Evolutionary conservation across 2,113 vertebrate species (phyloP).

Genomic region (Microcebus murinus): DNA sequence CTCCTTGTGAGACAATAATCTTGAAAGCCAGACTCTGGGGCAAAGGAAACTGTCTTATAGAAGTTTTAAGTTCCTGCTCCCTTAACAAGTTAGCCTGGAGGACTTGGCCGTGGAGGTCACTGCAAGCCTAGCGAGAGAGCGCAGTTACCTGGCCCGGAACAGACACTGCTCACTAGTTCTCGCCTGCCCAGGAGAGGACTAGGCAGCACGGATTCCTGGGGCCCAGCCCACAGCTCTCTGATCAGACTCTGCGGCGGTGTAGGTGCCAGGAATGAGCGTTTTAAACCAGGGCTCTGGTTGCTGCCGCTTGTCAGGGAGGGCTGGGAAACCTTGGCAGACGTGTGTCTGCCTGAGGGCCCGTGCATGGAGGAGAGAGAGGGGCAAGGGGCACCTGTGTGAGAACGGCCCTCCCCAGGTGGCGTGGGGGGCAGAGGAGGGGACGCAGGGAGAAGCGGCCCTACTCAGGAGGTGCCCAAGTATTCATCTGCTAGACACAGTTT

Average conservation of each 20-base stretch:
- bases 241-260: neutral
- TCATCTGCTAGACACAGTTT: neutral
- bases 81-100: neutral
- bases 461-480: neutral
- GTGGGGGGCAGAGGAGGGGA: too few species aligned
- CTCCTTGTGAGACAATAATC: neutral
- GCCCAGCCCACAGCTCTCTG: neutral
- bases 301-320: neutral
- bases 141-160: neutral
- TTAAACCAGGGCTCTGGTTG: neutral
- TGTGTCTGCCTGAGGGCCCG: neutral
- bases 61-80: neutral
- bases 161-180: neutral
- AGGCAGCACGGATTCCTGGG: neutral
- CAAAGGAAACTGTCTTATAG: conserved; percentile 1
- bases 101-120: neutral
- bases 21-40: neutral
- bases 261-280: neutral
- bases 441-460: neutral
- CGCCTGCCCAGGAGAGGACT: neutral
- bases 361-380: too few species aligned
- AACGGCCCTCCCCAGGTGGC: neutral
- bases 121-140: neutral
- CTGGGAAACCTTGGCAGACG: neutral
- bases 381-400: neutral